Evolutionary conservation across 2,797 vertebrate species (phyloP).

Genomic region (Pseudochirops corinnae): DNA sequence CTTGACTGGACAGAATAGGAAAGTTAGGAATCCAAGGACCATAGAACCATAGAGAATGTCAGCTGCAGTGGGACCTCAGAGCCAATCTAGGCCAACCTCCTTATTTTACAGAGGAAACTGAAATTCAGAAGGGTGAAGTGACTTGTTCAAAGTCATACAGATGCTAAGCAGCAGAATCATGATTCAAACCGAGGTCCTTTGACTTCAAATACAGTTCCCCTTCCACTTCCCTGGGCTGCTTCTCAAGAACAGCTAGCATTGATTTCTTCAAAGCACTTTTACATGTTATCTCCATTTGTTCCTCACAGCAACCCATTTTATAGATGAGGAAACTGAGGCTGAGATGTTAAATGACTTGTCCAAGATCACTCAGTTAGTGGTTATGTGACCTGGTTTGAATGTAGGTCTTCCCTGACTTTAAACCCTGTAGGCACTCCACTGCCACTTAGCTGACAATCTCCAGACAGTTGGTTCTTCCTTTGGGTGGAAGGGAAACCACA

Average conservation of each 20-base stretch:
- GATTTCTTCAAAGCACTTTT: not conserved
- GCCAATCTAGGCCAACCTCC: not conserved
- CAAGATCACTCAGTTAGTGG: not conserved
- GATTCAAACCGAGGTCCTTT: not conserved
- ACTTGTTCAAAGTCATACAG: not conserved
- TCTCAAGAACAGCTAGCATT: not conserved
- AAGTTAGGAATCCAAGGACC: not conserved
- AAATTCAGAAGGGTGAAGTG: not conserved
- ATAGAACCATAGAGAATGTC: not conserved
- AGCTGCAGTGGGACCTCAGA: not conserved
- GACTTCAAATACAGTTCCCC: not conserved
- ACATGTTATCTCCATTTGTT: not conserved
- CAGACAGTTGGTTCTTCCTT: slow-evolving; percentile 21
- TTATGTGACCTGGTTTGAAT: not conserved
- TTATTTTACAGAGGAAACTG: not conserved
- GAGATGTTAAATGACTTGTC: not conserved
- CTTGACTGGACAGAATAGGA: not conserved
- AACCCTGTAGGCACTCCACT: not conserved
- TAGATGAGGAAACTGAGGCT: not conserved
- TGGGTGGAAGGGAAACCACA: slow-evolving; percentile 24
- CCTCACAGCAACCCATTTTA: not conserved
- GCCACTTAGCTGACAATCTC: not conserved
- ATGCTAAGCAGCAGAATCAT: not conserved
- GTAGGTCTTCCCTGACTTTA: not conserved
- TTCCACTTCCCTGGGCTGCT: not conserved